Evolutionary conservation across 2,888 invertebrate species (phyloP).

Genomic region (Margaritifera margaritifera): DNA sequence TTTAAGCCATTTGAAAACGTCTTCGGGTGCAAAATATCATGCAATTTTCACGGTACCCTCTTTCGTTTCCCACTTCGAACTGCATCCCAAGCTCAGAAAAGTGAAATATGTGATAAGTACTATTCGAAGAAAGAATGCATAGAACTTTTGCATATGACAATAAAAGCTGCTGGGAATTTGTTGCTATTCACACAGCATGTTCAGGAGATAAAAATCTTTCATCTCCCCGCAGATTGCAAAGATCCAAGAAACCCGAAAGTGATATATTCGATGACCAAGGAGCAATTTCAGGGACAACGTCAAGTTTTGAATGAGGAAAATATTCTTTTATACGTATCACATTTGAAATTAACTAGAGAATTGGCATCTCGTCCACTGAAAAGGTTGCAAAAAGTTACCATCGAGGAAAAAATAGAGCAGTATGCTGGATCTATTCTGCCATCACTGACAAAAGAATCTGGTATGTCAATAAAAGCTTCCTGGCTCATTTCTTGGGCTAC

Average conservation of each 20-base stretch:
- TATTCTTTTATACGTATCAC: not conserved
- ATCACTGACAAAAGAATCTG: no score
- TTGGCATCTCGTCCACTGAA: no score
- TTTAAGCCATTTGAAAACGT: conserved; percentile 61
- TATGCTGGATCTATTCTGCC: no score
- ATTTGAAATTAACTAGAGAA: no score
- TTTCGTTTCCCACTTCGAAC: conserved; percentile 68
- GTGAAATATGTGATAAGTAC: conserved; percentile 54
- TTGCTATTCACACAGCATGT: conserved; percentile 69
- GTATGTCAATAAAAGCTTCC: not conserved
- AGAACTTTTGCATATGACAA: conserved; percentile 50
- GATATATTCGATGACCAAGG: not conserved
- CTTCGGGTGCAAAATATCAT: conserved; percentile 45
- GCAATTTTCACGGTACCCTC: conserved; percentile 53
- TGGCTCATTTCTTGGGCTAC: conserved; percentile 40
- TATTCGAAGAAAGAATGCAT: conserved; percentile 54
- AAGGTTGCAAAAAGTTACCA: no score
- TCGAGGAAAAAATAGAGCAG: no score
- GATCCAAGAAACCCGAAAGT: not conserved
- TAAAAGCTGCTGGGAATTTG: conserved; percentile 54
- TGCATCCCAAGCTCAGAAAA: conserved; percentile 51
- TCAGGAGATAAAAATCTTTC: conserved; percentile 49
- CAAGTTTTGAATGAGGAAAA: no score
- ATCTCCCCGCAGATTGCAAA: conserved; percentile 34
- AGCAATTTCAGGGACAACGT: no score